phyloP scores from a whole-genome alignment of 2,888 invertebrate species.

The Ashinkailepas kermadecensis region DNA sequence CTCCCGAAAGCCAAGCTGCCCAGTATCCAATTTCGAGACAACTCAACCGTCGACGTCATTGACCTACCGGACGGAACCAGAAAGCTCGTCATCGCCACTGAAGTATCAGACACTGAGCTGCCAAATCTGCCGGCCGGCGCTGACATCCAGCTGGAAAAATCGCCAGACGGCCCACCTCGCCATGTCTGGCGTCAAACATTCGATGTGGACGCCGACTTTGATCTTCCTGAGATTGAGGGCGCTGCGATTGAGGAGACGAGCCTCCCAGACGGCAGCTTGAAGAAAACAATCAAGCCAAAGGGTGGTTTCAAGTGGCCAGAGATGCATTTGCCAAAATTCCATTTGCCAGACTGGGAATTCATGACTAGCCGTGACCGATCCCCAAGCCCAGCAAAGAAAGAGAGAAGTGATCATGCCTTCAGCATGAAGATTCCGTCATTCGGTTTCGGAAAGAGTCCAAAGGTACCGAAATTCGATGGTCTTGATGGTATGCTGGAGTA shows the following conservation, averaged over 20 bases:
- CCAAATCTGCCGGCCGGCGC: background rate
- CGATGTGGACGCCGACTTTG: slow-evolving; percentile 6
- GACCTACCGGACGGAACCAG: background rate
- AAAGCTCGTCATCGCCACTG: background rate
- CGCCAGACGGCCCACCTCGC: background rate
- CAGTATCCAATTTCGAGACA: background rate
- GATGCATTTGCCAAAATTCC: background rate
- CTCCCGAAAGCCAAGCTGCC: background rate
- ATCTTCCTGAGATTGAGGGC: background rate
- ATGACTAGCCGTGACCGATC: background rate
- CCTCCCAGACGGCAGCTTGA: background rate
- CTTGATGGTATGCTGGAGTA: no score
- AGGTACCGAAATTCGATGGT: no score
- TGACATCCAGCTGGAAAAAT: background rate
- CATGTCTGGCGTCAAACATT: background rate
- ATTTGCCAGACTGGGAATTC: slow-evolving; percentile 3
- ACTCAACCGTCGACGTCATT: background rate
- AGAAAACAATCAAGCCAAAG: background rate
- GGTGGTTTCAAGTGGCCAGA: background rate
- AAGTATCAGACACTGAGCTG: background rate
- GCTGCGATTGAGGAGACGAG: background rate
- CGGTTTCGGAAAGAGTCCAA: no score
- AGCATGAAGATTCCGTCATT: background rate
- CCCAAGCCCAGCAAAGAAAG: background rate
- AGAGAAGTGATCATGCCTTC: background rate